A percentile compares a stretch with the other conserved stretches of the same genome.
Evolutionary conservation across 2,113 vertebrate species (phyloP).

Genomic region (Peucedramus taeniatus): DNA sequence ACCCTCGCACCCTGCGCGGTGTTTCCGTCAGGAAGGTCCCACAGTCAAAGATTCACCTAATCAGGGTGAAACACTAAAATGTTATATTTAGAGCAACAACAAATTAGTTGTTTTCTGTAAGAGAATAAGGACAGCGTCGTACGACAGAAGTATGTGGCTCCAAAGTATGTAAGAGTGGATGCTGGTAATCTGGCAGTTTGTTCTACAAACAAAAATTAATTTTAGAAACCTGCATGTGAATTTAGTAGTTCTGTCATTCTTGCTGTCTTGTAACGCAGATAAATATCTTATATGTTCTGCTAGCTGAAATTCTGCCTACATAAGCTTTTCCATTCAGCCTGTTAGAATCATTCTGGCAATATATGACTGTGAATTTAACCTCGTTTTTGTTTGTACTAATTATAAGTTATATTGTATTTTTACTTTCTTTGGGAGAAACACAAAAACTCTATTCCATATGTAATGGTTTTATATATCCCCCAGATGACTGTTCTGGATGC

Average conservation of each 20-base stretch:
- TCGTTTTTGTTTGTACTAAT: constrained; percentile 10
- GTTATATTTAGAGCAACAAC: neutral
- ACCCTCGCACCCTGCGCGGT: fast-evolving
- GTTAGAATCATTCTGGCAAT: constrained; percentile 3
- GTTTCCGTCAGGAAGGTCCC: neutral
- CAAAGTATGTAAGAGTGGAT: neutral
- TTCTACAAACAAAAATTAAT: neutral
- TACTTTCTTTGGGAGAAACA: constrained; percentile 36
- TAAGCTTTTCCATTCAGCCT: constrained; percentile 21
- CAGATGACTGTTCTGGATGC: neutral
- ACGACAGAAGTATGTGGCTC: neutral
- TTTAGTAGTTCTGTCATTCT: constrained; percentile 2
- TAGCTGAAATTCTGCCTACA: constrained; percentile 24
- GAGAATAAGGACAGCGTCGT: neutral
- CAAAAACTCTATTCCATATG: neutral
- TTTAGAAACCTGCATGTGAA: constrained; percentile 14
- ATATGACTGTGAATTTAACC: constrained; percentile 32
- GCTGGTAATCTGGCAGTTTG: neutral
- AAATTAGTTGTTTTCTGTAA: neutral
- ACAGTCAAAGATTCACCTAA: neutral
- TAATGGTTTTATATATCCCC: constrained; percentile 3
- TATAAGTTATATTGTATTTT: constrained; percentile 31
- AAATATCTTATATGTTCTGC: constrained; percentile 1
- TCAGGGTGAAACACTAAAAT: neutral
- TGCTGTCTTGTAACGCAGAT: neutral